Conservation (phyloP, 2,797 vertebrate species). For the Hydrophis major region DNA sequence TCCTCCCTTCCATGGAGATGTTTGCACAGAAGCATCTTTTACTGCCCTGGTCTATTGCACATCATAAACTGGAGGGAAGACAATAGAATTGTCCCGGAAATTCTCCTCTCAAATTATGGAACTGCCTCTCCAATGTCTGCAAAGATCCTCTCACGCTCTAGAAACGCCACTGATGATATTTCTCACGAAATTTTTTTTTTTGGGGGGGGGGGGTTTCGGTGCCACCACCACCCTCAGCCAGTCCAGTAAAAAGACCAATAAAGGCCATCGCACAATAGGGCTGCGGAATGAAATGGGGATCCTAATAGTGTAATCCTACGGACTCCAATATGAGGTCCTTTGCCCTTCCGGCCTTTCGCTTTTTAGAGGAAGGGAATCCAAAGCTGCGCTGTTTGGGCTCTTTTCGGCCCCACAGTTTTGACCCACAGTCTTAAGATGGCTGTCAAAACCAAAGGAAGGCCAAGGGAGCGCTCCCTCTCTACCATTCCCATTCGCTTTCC, state of each 20-base stretch:
- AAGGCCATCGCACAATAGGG: neutral
- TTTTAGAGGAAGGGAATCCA: neutral
- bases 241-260: neutral
- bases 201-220: conserved; percentile 15
- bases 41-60: conserved; percentile 78
- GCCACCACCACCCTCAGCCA: too few species aligned
- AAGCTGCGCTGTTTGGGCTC: neutral
- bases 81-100: conserved; percentile 81
- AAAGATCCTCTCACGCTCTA: conserved; percentile 72
- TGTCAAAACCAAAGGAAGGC: neutral
- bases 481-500: neutral
- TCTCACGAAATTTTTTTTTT: conserved; percentile 50
- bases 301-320: neutral
- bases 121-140: conserved; percentile 72
- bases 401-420: neutral
- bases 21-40: conserved; percentile 72
- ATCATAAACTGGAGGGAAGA: conserved; percentile 78
- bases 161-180: conserved; percentile 55
- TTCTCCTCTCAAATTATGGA: conserved; percentile 76
- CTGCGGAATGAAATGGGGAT: neutral
- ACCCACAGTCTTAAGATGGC: conserved; percentile 3
- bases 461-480: neutral
- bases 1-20: conserved; percentile 64
- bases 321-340: neutral
- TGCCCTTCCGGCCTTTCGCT: neutral